phyloP scores from a whole-genome alignment of 2,797 vertebrate species.

The Etheostoma nigrum region DNA sequence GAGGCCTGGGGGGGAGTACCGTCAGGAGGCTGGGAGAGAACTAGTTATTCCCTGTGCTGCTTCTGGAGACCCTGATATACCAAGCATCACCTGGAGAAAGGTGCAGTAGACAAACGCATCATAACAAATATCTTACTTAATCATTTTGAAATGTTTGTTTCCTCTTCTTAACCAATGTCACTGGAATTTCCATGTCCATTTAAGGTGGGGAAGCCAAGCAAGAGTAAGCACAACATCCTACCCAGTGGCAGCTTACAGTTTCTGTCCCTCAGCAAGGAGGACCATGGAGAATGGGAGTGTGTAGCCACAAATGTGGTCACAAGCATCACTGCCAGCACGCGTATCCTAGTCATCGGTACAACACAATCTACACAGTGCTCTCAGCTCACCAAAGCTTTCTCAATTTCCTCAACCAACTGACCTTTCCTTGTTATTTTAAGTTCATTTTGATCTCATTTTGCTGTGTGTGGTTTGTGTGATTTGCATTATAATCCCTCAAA shows the following conservation, averaged over 20 bases:
- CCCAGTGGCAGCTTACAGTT: constrained; percentile 98
- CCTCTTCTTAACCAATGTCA: constrained; percentile 8
- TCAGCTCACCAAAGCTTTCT: constrained; percentile 20
- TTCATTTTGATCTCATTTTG: constrained; percentile 29
- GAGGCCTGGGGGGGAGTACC: constrained; percentile 99
- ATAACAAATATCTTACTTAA: not conserved
- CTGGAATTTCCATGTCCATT: constrained; percentile 49
- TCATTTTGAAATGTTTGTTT: not conserved
- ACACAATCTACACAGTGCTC: constrained; percentile 31
- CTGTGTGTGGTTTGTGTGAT: constrained; percentile 34
- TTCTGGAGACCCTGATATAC: constrained; percentile 97
- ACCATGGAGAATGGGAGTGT: constrained; percentile 99
- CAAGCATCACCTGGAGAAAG: constrained; percentile 98
- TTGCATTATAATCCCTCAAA: constrained; percentile 48
- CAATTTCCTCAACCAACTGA: constrained; percentile 20
- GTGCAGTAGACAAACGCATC: constrained; percentile 73
- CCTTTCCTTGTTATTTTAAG: constrained; percentile 29
- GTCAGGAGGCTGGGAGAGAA: constrained; percentile 98
- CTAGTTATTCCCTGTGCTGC: constrained; percentile 98
- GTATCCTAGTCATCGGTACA: constrained; percentile 97
- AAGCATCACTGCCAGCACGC: constrained; percentile 99
- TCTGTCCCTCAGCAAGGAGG: constrained; percentile 96
- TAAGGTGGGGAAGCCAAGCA: constrained; percentile 98
- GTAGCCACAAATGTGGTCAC: constrained; percentile 98
- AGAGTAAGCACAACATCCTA: constrained; percentile 98